Evolutionary conservation across 2,888 invertebrate genomes (phyloP).

Genomic region (Achlya flavicornis): DNA sequence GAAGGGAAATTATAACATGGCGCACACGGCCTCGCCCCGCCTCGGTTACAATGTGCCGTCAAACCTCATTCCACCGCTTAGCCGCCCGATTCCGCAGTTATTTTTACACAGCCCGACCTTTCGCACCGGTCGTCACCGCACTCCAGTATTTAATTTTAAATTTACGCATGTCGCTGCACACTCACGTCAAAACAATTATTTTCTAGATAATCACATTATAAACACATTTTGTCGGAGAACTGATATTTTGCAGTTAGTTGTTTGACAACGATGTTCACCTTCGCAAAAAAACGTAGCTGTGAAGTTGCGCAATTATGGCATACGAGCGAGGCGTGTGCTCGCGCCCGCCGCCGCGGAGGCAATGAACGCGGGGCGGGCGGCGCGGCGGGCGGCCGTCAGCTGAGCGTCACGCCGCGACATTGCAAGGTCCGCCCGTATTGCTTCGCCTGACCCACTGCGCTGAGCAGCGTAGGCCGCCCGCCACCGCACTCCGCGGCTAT

Average conservation of each 20-base stretch:
- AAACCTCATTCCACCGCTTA: slow-evolving; percentile 83
- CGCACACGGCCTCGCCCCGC: slow-evolving; percentile 82
- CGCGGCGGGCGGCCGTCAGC: slow-evolving; percentile 76
- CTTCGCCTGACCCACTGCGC: slow-evolving; percentile 79
- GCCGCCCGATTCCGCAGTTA: slow-evolving; percentile 83
- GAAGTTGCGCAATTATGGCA: slow-evolving; percentile 47
- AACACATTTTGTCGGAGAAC: slow-evolving; percentile 39
- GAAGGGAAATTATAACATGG: slow-evolving; percentile 83
- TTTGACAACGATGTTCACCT: neutral
- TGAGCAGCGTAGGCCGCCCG: slow-evolving; percentile 36
- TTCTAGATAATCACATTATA: slow-evolving; percentile 50
- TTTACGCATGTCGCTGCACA: slow-evolving; percentile 73
- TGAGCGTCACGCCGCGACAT: slow-evolving; percentile 85
- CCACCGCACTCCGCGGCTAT: slow-evolving; percentile 21
- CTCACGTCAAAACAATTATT: slow-evolving; percentile 61
- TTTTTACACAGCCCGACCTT: slow-evolving; percentile 84
- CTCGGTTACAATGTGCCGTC: slow-evolving; percentile 82
- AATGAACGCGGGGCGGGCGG: slow-evolving; percentile 85
- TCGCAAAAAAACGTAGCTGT: slow-evolving; percentile 12
- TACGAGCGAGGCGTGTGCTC: slow-evolving; percentile 64
- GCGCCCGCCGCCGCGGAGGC: slow-evolving; percentile 86
- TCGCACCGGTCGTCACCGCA: slow-evolving; percentile 82
- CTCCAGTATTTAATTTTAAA: slow-evolving; percentile 65
- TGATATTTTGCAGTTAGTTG: slow-evolving; percentile 2
- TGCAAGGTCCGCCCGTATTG: slow-evolving; percentile 83